Conservation (phyloP, 2,113 vertebrate species). For the Aegithalos caudatus region DNA sequence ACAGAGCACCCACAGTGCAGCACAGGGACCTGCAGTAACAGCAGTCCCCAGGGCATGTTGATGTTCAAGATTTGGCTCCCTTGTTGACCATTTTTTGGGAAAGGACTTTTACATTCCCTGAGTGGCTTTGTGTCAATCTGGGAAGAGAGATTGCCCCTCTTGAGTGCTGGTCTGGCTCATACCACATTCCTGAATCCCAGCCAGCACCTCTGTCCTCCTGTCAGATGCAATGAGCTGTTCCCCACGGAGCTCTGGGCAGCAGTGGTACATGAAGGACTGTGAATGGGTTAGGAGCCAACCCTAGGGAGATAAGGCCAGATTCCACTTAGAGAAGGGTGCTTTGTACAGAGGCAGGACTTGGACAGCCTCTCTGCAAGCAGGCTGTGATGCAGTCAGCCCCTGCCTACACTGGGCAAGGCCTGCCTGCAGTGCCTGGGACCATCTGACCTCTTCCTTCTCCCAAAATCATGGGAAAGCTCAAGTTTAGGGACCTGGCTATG, state of each 20-base stretch:
- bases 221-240: background rate
- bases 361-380: background rate
- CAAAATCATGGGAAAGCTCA: background rate
- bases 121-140: background rate
- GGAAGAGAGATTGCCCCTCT: background rate
- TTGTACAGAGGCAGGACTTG: background rate
- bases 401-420: background rate
- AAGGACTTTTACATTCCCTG: background rate
- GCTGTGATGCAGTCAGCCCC: background rate
- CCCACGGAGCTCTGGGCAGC: rapidly evolving
- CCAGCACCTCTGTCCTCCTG: background rate
- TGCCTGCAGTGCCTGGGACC: background rate
- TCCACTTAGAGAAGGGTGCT: background rate
- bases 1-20: background rate
- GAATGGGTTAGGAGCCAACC: background rate
- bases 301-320: background rate
- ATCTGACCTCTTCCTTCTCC: background rate
- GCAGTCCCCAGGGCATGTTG: background rate
- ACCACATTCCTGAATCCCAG: background rate
- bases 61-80: background rate
- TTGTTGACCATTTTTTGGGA: background rate
- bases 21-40: background rate
- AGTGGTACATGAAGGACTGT: background rate
- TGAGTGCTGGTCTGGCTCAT: background rate
- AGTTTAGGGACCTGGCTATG: background rate